Evolutionary conservation across 1,140 invertebrate species (phyloP).

Genomic region (Tigriopus japonicus): DNA sequence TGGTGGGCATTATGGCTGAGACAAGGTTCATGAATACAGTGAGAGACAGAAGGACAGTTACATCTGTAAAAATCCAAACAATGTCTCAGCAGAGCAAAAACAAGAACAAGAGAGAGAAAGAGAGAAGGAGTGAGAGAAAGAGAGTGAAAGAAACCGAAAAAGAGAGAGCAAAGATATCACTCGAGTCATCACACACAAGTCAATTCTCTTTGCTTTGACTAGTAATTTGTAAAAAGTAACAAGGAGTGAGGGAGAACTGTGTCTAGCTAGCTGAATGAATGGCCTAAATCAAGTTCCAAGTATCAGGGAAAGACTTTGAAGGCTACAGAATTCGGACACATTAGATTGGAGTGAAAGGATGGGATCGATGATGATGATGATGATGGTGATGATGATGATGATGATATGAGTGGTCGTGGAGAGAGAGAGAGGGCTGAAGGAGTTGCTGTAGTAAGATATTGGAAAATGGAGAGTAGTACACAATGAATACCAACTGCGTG

Average conservation of each 20-base stretch:
- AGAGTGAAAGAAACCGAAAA: constrained; percentile 6
- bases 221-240: too few species aligned
- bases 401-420: too few species aligned
- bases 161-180: constrained; percentile 15
- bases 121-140: constrained; percentile 1
- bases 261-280: constrained; percentile 9
- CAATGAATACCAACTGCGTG: too few species aligned
- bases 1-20: constrained; percentile 87
- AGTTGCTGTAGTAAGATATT: too few species aligned
- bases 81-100: constrained; percentile 8
- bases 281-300: not conserved
- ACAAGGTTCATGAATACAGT: constrained; percentile 97
- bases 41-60: constrained; percentile 96
- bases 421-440: too few species aligned
- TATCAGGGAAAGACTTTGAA: not conserved
- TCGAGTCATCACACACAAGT: constrained; percentile 15
- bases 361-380: too few species aligned
- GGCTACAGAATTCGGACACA: not conserved
- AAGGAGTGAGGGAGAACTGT: not conserved
- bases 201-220: constrained; percentile 1
- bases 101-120: constrained; percentile 4
- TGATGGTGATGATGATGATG: too few species aligned
- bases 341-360: too few species aligned
- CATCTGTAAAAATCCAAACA: constrained; percentile 51
- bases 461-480: too few species aligned